phyloP scores from a whole-genome alignment of 2,888 invertebrate genomes.

The Macrosoma leucophasiata region DNA sequence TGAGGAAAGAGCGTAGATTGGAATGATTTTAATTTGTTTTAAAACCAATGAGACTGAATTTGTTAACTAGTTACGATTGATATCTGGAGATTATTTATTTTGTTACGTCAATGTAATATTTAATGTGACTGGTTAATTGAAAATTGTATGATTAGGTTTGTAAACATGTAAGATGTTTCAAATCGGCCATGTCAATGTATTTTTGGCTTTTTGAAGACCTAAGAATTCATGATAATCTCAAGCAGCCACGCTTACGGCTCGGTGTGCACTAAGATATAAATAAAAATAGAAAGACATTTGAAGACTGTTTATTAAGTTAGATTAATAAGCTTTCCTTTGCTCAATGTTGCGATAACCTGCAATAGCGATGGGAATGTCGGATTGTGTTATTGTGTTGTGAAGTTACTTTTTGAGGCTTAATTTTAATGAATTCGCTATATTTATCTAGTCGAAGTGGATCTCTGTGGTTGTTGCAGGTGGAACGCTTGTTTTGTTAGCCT shows the following conservation, averaged over 20 bases:
- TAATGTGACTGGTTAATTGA: slow-evolving; percentile 31
- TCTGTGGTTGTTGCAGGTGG: slow-evolving; percentile 40
- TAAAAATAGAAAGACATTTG: slow-evolving; percentile 45
- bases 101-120: slow-evolving; percentile 32
- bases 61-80: slow-evolving; percentile 57
- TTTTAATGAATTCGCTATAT: slow-evolving; percentile 26
- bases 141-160: slow-evolving; percentile 23
- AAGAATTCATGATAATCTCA: no score
- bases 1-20: slow-evolving; percentile 53
- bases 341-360: slow-evolving; percentile 33
- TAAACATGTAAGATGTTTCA: slow-evolving; percentile 29
- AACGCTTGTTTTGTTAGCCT: slow-evolving; percentile 21
- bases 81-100: slow-evolving; percentile 63
- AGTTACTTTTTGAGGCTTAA: slow-evolving; percentile 37
- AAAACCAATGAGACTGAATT: slow-evolving; percentile 73
- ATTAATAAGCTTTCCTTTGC: slow-evolving; percentile 8
- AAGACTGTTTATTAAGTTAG: slow-evolving; percentile 57
- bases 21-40: slow-evolving; percentile 47
- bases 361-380: slow-evolving; percentile 32
- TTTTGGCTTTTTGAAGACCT: no score
- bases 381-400: slow-evolving; percentile 17
- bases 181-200: no score
- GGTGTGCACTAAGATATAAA: no score
- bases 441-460: slow-evolving; percentile 51
- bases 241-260: no score